Evolutionary conservation across 2,888 invertebrate genomes (phyloP), one percentile per base, ranked within the genome.

Genomic region (Epinotia ramella): DNA sequence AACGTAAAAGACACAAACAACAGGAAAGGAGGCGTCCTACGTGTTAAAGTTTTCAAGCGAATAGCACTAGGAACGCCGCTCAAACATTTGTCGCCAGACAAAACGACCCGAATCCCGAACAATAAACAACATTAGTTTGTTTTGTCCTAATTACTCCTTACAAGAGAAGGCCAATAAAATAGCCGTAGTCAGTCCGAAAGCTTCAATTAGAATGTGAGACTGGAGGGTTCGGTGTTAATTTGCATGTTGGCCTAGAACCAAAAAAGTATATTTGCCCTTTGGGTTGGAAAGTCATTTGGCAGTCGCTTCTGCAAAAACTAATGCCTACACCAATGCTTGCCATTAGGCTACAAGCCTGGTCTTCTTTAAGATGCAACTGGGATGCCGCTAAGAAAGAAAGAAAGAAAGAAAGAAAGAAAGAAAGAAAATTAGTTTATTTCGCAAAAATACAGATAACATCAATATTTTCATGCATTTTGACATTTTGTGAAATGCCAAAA

Each of bases 61-160:
- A 49, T 67, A 33, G 6, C 28, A 33, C 11, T 56, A 24, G 56
- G 18, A 40, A 63, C 24, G 7, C 33, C 53, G 20, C 20, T 53
- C 53, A 18, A 60, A 53, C 62, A 73, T 62, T 65, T 46, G 28
- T 65, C 44, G 18, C 13, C 7, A 73, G 56, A 20, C 63, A 62
- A 67, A 67, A 24, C 9, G 56, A 57, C 57, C 44, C 16, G 57
- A 46, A 67, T 62, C 73, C 49, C 16, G 67, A 59, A 69, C 69
- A 64, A 69, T 69, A 74, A 74, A 63, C 68, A 73, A 69, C 63
- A 64, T 64, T 69, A 28, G 57, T 49, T 69, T 57, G 63, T 20
- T 49, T 69, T 57, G 63, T 20, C 46, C 28, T 53, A 53, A 74
- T 74, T 46, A 69, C 64, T 20, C 12, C 44, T 9, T 13, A 57